Conservation (phyloP, 2,113 vertebrate genomes). For the Laterallus jamaicensis region DNA sequence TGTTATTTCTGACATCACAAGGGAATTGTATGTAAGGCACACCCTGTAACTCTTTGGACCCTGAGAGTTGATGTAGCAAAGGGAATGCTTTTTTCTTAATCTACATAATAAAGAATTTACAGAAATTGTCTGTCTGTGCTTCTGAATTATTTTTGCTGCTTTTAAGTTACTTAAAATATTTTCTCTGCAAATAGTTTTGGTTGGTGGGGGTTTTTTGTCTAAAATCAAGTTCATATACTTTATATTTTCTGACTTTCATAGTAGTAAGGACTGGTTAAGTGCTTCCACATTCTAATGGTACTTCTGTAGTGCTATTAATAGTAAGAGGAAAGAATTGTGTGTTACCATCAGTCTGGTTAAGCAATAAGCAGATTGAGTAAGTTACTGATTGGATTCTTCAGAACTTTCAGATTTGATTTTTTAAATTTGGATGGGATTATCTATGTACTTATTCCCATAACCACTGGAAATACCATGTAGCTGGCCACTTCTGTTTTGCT, state of each 20-base stretch:
- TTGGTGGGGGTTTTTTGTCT: background rate
- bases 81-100: conserved; percentile 57
- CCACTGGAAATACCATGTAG: background rate
- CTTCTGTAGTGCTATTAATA: background rate
- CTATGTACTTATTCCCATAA: background rate
- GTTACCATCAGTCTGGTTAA: background rate
- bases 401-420: background rate
- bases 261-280: background rate
- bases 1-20: background rate
- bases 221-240: background rate
- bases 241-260: background rate
- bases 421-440: background rate
- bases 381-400: background rate
- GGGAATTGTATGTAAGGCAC: background rate
- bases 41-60: background rate
- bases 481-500: background rate
- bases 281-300: background rate
- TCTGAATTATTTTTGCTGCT: background rate
- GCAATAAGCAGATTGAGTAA: background rate
- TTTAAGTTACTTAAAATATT: background rate
- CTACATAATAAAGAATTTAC: conserved; percentile 66
- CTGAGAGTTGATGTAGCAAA: conserved; percentile 18
- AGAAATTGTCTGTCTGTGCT: background rate
- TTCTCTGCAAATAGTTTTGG: background rate
- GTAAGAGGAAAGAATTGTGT: background rate